Evolutionary conservation across 2,113 vertebrate species (phyloP), one percentile per base, ranked within the genome.

Genomic region (Marmota flaviventris): DNA sequence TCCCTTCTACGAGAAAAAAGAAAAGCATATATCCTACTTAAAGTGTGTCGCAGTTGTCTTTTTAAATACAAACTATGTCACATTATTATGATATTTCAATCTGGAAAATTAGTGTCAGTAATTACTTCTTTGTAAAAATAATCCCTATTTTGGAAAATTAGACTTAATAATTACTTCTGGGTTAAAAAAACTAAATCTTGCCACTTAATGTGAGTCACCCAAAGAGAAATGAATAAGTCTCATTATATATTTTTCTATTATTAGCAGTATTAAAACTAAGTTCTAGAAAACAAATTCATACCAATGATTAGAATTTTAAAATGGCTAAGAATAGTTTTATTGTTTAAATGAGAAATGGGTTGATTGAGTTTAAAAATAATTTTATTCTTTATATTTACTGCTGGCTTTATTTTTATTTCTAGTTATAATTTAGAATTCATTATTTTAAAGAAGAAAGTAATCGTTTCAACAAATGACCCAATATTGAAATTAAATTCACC

Each of bases 41-140:
- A 94, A 91, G 24, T 56, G 86, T 0, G 2, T 53, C 29, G 89
- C 4, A 8, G 10, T 17, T 87, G 34, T 70, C 63, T 78, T 81
- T 88, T 56, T 56, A 81, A 95, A 91, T 29, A 84, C 51, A 87
- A 94, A 92, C 16, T 86, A 65, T 91, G 91, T 85, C 93, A 95
- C n/a, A 93, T 90, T 97, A 85, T 88, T 98, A 94, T 70, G 78
- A 85, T 91, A 93, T 94, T 82, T 91, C 87, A 93, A 94, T 93
- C 75, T 92, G n/a, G 25, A 94, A 96, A 95, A 95, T 94, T 94
- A 77, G 51, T 89, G 70, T 93, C 29, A 8, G 24, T 87, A 83
- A 97, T 95, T 96, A 84, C 56, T 79, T 93, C 32, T 95, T 96
- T 95, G 27, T 93, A 88, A 97, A 97, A 96, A 82, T 96, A 83